A percentile compares a stretch with the other conserved stretches of the same genome.
Conservation (phyloP, 2,888 invertebrate genomes). For the Sarcophaga carnaria region DNA sequence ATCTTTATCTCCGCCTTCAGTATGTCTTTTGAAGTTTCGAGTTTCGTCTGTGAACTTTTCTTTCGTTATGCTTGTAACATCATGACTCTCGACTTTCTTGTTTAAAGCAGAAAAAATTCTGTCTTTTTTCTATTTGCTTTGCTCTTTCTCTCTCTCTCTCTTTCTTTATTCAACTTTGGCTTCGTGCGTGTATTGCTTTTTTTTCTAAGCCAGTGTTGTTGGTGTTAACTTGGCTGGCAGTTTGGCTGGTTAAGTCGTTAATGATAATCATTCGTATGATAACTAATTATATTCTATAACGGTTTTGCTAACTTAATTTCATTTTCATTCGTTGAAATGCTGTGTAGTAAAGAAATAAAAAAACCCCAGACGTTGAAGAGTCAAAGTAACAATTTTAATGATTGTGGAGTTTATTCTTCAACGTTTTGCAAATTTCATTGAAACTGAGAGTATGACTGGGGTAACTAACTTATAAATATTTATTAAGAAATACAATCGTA, state of each 20-base stretch:
- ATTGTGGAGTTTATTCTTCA: slow-evolving; percentile 2
- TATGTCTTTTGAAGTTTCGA: not conserved
- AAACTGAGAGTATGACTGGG: slow-evolving; percentile 50
- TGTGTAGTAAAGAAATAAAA: not conserved
- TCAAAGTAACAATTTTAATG: slow-evolving; percentile 25
- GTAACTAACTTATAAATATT: slow-evolving; percentile 7
- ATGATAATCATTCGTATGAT: slow-evolving; percentile 5
- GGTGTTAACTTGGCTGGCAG: slow-evolving; percentile 4
- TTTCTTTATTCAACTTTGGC: not conserved
- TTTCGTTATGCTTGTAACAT: not conserved
- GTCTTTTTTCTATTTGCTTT: not conserved
- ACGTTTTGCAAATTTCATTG: slow-evolving; percentile 38
- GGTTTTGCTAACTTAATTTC: slow-evolving; percentile 65
- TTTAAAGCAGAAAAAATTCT: not conserved
- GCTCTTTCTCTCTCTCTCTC: not conserved
- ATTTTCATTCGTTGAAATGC: slow-evolving; percentile 55
- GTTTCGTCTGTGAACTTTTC: not conserved
- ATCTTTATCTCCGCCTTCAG: not conserved
- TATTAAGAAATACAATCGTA: no score
- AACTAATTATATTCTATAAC: slow-evolving; percentile 68
- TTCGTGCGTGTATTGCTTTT: slow-evolving; percentile 21
- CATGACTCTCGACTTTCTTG: not conserved
- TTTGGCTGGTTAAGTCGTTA: slow-evolving; percentile 26
- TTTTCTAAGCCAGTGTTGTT: not conserved
- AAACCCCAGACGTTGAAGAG: slow-evolving; percentile 35